Conservation (phyloP, 2,113 vertebrate species). For the Lophura nycthemera region DNA sequence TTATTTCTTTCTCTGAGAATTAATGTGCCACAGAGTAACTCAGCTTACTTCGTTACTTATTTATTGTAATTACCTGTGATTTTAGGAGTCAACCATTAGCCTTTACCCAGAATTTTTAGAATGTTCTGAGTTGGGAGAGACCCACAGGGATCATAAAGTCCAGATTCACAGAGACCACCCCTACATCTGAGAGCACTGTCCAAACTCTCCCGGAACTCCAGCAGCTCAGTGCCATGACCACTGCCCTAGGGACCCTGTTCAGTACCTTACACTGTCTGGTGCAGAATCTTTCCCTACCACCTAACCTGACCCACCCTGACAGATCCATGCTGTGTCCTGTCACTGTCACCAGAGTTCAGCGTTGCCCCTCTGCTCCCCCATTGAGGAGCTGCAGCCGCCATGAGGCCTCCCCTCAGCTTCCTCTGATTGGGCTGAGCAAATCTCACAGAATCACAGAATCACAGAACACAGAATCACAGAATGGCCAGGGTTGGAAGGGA, state of each 20-base stretch:
- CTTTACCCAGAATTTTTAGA: not conserved
- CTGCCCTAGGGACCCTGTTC: not conserved
- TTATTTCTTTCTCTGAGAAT: not conserved
- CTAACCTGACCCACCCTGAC: not conserved
- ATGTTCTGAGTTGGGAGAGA: not conserved
- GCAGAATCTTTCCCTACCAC: not conserved
- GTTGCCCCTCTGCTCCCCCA: not conserved
- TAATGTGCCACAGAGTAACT: not conserved
- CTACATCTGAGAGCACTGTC: not conserved
- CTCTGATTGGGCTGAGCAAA: not conserved
- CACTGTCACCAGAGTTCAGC: not conserved
- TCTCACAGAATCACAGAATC: not conserved
- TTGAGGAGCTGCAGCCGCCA: not conserved
- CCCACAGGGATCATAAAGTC: not conserved
- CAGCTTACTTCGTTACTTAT: not conserved
- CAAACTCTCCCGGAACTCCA: not conserved
- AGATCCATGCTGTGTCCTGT: not conserved
- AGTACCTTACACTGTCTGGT: not conserved
- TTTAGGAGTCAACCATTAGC: not conserved
- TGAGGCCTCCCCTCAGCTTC: not conserved
- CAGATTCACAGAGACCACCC: not conserved
- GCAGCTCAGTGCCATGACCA: not conserved
- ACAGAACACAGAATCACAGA: too few relatives aligned
- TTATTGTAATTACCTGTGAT: accelerated
- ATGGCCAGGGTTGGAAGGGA: too few relatives aligned